phyloP scores from a whole-genome alignment of 2,797 vertebrate species.

The Macropus fuliginosus region DNA sequence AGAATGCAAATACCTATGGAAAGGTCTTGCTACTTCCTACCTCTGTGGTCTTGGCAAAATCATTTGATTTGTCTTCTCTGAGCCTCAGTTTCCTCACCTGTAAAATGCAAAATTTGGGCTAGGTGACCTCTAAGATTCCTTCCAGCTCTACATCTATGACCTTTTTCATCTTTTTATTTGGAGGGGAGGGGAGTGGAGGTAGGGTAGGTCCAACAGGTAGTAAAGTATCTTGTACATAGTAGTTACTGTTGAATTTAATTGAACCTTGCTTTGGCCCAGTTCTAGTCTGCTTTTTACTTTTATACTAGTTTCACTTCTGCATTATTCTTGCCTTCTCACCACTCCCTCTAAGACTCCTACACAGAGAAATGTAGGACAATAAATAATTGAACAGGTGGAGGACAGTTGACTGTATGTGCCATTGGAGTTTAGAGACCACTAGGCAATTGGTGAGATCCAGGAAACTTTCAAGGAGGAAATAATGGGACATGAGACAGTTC shows the following conservation, averaged over 20 bases:
- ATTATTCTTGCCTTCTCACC: background rate
- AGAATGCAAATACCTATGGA: background rate
- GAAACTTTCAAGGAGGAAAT: background rate
- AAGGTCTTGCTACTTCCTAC: background rate
- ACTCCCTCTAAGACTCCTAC: constrained; percentile 28
- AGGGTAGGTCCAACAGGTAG: background rate
- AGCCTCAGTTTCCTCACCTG: background rate
- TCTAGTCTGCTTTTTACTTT: constrained; percentile 11
- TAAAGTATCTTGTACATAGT: background rate
- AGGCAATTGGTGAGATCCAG: background rate
- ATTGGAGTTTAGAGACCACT: background rate
- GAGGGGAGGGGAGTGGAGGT: too few relatives aligned
- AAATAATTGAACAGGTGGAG: background rate
- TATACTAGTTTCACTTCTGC: background rate
- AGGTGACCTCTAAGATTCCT: background rate
- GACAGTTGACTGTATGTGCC: background rate
- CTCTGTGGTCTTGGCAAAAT: background rate
- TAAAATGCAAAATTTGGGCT: background rate
- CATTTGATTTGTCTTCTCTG: background rate
- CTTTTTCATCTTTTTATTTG: too few relatives aligned
- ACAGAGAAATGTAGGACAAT: constrained; percentile 3
- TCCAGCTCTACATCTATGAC: background rate
- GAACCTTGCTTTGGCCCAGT: background rate
- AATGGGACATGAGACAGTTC: background rate
- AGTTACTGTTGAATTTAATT: background rate